Evolutionary conservation across 1,140 invertebrate genomes (phyloP), one percentile per base, ranked within the genome.

Genomic region (Elysia chlorotica): DNA sequence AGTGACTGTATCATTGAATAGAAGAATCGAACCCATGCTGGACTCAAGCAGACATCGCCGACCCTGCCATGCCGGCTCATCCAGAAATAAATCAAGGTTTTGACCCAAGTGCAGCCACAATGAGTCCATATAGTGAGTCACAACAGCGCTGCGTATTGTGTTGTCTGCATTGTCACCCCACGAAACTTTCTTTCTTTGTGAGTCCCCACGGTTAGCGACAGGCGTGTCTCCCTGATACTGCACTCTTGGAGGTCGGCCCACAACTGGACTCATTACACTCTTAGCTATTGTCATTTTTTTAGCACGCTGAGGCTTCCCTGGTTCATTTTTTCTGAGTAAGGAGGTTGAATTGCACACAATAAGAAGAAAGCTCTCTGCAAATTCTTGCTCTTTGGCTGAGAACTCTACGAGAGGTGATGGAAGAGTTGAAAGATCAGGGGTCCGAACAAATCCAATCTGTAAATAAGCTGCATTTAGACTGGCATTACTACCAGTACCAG

Each of bases 121-220:
- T 36, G 79, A 70, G 61, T 87, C 83, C 76, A 85, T 79, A 76
- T 87, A 87, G 31, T 77, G 78, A 37, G 73, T 57, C 5, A 80
- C 75, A n/a, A 86, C 78, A 56, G 84, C 81, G 53, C 76, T 75
- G 48, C 80, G 79, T 5, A 85, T 81, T 28, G 83, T 80, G 23
- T 76, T 78, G 68, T 86, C 82, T n/a, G 81, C 83, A 62, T 81
- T 82, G 56, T 87, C 86, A 3, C 85, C 84, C 86, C 86, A 87
- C 0, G 86, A 86, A 21, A 87, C 86, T 54, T 81, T 81, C 67
- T 87, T 87, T 2, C 84, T 71, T 23, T 63, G 69, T 0, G 83
- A 83, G 68, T 86, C 83, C 23, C 76, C 72, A 17, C 83, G 68
- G 23, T 79, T 82, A 25, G 84, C 72, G 19, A 84, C 82, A 25